Conservation (phyloP, 2,113 vertebrate genomes). For the Periophthalmodon schlosseri region DNA sequence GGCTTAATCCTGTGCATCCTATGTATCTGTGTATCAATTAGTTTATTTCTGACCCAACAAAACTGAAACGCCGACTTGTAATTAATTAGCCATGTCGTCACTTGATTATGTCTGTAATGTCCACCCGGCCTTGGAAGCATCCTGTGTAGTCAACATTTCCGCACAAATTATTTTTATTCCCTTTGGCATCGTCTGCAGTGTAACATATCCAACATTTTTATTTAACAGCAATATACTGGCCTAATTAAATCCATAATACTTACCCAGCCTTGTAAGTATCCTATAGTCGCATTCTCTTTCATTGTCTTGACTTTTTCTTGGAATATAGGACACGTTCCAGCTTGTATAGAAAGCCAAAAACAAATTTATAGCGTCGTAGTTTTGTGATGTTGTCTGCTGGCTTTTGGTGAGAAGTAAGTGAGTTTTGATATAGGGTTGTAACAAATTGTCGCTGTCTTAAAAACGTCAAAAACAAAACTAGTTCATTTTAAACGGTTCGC, state of each 20-base stretch:
- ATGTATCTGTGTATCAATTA: not conserved
- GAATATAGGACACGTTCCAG: not conserved
- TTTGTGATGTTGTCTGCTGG: not conserved
- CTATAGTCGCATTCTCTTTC: conserved; percentile 1
- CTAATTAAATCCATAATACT: not conserved
- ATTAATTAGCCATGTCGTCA: not conserved
- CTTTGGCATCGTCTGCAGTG: not conserved
- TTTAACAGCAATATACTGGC: not conserved
- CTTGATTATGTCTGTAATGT: not conserved
- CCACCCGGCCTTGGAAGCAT: not conserved
- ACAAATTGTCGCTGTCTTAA: not conserved
- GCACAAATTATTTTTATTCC: not conserved
- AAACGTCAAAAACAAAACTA: not conserved
- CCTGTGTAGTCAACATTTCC: not conserved
- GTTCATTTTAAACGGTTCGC: too few species aligned
- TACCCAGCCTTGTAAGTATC: not conserved
- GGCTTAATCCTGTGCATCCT: conserved; percentile 47
- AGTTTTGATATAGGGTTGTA: not conserved
- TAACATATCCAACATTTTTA: not conserved
- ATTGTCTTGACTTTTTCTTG: not conserved
- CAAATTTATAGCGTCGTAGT: not conserved
- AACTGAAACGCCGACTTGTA: not conserved
- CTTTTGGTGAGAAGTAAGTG: too few species aligned
- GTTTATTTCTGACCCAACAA: not conserved
- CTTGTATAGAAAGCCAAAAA: not conserved